A percentile compares a stretch with the other conserved stretches of the same genome.
These are phyloP conservation scores for Chaetorhynchus papuensis DNA, from an alignment of 2,113 vertebrate species.

Conservation along the genomic window DNA sequence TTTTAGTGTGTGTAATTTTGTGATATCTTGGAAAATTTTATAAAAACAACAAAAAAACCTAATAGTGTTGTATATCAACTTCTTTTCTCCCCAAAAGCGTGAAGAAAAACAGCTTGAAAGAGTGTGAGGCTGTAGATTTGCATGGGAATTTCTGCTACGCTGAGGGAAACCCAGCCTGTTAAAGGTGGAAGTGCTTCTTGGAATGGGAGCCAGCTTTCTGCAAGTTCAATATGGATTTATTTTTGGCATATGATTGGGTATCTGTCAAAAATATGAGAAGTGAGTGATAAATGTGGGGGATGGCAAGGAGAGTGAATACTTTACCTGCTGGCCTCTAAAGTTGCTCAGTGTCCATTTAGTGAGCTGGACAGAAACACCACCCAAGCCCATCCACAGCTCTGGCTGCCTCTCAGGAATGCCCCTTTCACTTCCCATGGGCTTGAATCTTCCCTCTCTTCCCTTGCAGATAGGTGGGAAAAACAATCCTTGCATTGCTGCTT, in stretches of 20 bases:
- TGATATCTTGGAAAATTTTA: constrained; percentile 65
- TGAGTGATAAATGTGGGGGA: not conserved
- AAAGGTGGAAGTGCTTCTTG: not conserved
- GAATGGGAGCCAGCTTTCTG: not conserved
- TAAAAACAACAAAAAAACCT: constrained; percentile 51
- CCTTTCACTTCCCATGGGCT: rapidly evolving
- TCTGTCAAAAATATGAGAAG: not conserved
- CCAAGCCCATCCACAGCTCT: not conserved
- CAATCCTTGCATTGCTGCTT: rapidly evolving
- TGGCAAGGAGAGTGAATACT: not conserved
- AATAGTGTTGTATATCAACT: not conserved
- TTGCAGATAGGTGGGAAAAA: not conserved
- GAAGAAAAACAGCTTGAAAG: not conserved
- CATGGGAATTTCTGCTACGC: not conserved
- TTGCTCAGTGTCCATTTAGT: not conserved
- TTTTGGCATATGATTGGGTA: not conserved
- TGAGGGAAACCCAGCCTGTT: not conserved
- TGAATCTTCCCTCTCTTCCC: not conserved
- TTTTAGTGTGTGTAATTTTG: constrained; percentile 62
- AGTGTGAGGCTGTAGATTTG: not conserved
- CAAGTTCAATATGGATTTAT: not conserved
- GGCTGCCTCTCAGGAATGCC: not conserved
- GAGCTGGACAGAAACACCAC: not conserved
- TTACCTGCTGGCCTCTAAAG: not conserved
- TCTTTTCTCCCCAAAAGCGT: rapidly evolving